These are phyloP conservation scores for Euwallacea fornicatus DNA, from an alignment of 1,140 invertebrate genomes.

Conservation along the genomic window DNA sequence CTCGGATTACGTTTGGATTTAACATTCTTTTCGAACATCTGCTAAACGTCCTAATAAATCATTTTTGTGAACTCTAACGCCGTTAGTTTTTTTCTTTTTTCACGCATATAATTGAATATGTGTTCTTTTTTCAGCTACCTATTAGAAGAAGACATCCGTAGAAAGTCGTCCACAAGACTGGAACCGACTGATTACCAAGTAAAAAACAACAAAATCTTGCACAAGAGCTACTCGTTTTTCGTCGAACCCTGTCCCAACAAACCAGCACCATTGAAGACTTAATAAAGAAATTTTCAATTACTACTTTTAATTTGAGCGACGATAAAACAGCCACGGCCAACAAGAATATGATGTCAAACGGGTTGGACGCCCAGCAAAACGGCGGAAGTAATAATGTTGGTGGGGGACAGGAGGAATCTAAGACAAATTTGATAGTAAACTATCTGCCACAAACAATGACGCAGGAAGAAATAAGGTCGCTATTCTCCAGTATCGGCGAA, in stretches of 20 bases:
- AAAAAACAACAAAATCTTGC: conserved; percentile 14
- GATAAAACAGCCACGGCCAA: conserved; percentile 44
- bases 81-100: too few relatives aligned
- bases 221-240: conserved; percentile 23
- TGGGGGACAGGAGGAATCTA: conserved; percentile 82
- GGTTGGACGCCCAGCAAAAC: conserved; percentile 74
- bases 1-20: too few relatives aligned
- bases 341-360: conserved; percentile 77
- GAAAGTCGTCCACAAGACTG: conserved; percentile 26
- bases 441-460: conserved; percentile 99
- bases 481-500: conserved; percentile 98
- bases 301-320: conserved; percentile 46
- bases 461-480: conserved; percentile 95
- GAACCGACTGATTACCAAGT: conserved; percentile 24
- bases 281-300: conserved; percentile 42
- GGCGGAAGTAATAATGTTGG: conserved; percentile 68
- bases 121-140: too few relatives aligned
- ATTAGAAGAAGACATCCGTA: conserved; percentile 6
- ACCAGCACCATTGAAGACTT: conserved; percentile 42
- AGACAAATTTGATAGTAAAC: conserved; percentile 99
- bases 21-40: too few relatives aligned
- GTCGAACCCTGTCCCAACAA: conserved; percentile 34
- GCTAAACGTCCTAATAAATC: too few relatives aligned
- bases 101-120: too few relatives aligned
- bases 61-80: too few relatives aligned